Conservation (phyloP, 2,113 vertebrate species). For the Aplodontia rufa region DNA sequence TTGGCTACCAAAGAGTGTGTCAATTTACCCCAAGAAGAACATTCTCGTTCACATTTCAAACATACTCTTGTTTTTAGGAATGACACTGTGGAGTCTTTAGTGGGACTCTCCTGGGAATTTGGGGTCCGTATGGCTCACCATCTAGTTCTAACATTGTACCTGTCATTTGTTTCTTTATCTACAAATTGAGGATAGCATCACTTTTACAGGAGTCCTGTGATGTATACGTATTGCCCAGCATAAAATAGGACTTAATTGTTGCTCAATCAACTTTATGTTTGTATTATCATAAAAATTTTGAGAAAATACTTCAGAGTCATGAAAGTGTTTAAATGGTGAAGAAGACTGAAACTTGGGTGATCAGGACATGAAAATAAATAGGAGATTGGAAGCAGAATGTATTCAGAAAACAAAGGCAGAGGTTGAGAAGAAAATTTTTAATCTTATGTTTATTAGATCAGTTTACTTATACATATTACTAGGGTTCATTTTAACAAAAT, state of each 20-base stretch:
- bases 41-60: not conserved
- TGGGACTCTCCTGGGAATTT: not conserved
- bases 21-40: not conserved
- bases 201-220: not conserved
- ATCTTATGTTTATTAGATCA: not conserved
- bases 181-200: not conserved
- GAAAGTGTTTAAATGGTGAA: not conserved
- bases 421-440: not conserved
- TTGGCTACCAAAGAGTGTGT: not conserved
- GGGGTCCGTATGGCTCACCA: not conserved
- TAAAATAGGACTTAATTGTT: not conserved
- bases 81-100: not conserved
- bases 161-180: not conserved
- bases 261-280: not conserved
- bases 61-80: not conserved
- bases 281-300: not conserved
- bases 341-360: not conserved
- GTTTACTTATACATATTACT: no score
- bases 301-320: not conserved
- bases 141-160: not conserved
- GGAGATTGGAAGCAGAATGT: not conserved
- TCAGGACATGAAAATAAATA: not conserved
- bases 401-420: not conserved
- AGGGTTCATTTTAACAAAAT: no score
- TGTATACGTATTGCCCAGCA: not conserved